Conservation (phyloP, 2,113 vertebrate genomes). For the Rhinichthys klamathensis region DNA sequence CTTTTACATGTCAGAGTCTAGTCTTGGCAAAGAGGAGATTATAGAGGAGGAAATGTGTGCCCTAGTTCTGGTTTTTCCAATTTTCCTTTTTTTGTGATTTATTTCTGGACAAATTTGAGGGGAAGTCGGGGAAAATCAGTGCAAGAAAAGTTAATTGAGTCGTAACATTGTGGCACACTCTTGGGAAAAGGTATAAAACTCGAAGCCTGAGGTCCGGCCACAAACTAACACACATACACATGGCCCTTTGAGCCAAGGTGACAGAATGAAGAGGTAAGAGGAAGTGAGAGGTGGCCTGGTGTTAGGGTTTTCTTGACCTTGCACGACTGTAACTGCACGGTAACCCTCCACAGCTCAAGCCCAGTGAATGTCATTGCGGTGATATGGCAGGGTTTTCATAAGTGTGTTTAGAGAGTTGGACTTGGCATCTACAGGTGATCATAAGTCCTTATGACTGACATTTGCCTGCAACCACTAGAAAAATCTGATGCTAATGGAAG, state of each 20-base stretch:
- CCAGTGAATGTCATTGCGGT: conserved; percentile 21
- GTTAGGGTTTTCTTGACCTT: conserved; percentile 21
- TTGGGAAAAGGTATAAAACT: conserved; percentile 72
- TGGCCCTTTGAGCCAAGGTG: conserved; percentile 21
- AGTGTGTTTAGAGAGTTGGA: conserved; percentile 8
- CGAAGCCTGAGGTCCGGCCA: conserved; percentile 59
- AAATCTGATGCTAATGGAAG: neutral
- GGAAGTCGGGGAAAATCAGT: conserved; percentile 68
- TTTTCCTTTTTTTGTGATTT: conserved; percentile 68
- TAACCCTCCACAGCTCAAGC: neutral
- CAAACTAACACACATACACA: conserved; percentile 5
- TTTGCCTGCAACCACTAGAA: neutral
- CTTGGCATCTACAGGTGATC: conserved; percentile 43
- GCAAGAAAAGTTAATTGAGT: conserved; percentile 73
- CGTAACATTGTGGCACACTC: conserved; percentile 69
- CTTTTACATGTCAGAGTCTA: conserved; percentile 29
- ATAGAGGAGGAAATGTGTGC: conserved; percentile 56
- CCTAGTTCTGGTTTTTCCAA: conserved; percentile 44
- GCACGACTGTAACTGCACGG: neutral
- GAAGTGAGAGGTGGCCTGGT: neutral
- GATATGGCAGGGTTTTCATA: neutral
- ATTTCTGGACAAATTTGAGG: conserved; percentile 73
- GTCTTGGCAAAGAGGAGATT: conserved; percentile 19
- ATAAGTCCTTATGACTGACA: neutral
- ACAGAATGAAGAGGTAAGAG: conserved; percentile 5